phyloP scores from a whole-genome alignment of 2,888 invertebrate species.

The Andrena chrysosceles region DNA sequence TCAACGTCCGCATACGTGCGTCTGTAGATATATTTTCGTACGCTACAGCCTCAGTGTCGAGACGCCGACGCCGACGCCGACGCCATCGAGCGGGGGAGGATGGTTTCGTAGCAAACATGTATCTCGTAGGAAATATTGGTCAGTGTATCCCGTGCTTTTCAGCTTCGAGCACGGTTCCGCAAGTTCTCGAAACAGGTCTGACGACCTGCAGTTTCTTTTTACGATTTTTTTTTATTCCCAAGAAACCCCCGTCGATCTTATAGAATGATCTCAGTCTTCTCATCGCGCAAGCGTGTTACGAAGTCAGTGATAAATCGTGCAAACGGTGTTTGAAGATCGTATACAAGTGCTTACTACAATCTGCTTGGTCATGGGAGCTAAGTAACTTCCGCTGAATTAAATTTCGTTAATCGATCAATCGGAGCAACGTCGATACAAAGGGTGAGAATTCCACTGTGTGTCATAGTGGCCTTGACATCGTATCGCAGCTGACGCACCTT shows the following conservation, averaged over 20 bases:
- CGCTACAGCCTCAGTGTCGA: conserved; percentile 8
- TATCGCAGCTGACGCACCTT: conserved; percentile 2
- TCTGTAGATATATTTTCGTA: background rate
- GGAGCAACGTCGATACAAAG: background rate
- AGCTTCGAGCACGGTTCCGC: conserved; percentile 19
- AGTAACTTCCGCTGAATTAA: background rate
- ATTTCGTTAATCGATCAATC: background rate
- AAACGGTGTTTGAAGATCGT: background rate
- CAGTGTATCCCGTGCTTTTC: conserved; percentile 58
- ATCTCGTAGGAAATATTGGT: conserved; percentile 40
- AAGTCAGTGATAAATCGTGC: background rate
- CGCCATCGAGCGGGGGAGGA: conserved; percentile 49
- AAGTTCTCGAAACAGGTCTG: background rate
- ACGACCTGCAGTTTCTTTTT: background rate
- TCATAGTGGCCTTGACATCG: conserved; percentile 41
- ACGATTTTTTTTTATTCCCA: background rate
- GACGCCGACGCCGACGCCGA: conserved; percentile 55
- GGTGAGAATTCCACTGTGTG: conserved; percentile 26
- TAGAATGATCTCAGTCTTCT: background rate
- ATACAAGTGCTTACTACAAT: background rate
- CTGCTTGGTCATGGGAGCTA: background rate
- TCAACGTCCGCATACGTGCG: background rate
- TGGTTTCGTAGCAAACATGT: conserved; percentile 34
- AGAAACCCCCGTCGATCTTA: background rate
- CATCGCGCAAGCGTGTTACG: background rate